These are phyloP conservation scores for Drosophila kepulauana DNA, from an alignment of 1,140 invertebrate genomes.

Conservation along the genomic window DNA sequence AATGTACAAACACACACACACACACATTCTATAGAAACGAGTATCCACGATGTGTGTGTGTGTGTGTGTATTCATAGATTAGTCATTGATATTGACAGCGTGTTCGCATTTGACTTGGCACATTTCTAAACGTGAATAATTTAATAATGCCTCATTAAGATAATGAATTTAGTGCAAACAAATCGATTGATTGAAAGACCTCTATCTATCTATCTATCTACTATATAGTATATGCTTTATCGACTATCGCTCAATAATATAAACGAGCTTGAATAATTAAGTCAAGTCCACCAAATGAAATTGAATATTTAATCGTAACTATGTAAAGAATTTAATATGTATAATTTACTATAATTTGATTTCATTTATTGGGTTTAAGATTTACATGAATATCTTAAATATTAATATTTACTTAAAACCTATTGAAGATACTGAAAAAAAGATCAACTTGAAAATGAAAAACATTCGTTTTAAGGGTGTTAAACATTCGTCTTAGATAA, in stretches of 20 bases:
- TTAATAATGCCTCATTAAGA: constrained; percentile 79
- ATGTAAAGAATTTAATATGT: no score
- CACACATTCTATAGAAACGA: constrained; percentile 13
- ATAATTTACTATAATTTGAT: no score
- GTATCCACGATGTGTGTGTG: not conserved
- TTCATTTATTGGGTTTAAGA: no score
- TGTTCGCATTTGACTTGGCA: constrained; percentile 54
- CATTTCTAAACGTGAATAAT: constrained; percentile 79
- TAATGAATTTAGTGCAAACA: constrained; percentile 77
- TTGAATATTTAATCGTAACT: no score
- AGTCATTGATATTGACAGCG: constrained; percentile 76
- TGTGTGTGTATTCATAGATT: constrained; percentile 52
- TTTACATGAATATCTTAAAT: no score
- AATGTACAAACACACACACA: constrained; percentile 27
- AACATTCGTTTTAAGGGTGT: no score
- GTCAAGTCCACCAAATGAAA: no score
- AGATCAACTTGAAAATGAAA: no score
- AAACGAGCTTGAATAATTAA: no score
- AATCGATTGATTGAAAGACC: constrained; percentile 37
- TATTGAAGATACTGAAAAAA: no score
- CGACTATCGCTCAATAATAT: not conserved
- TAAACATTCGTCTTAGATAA: no score
- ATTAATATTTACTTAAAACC: no score
- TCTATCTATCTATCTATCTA: constrained; percentile 15
- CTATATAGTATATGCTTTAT: constrained; percentile 5